Percentiles rank a stretch among this genome's conserved stretches.
phyloP scores from a whole-genome alignment of 2,888 invertebrate genomes.

The Ischnus inquisitorius region DNA sequence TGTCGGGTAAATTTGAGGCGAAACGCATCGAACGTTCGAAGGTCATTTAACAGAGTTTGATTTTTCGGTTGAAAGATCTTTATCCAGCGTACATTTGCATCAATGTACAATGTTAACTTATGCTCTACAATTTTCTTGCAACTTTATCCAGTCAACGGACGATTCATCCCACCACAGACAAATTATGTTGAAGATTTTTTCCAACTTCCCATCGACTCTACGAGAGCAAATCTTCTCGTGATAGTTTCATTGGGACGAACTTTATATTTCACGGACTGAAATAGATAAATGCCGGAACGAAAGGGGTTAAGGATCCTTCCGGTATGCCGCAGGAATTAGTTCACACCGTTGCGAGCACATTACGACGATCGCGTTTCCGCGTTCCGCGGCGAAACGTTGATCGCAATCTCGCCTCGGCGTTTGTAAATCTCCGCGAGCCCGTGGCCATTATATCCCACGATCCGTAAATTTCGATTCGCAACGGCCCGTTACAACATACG shows the following conservation, averaged over 20 bases:
- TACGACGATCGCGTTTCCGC: slow-evolving; percentile 46
- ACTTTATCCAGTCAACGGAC: too few relatives aligned
- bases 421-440: slow-evolving; percentile 27
- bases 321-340: slow-evolving; percentile 25
- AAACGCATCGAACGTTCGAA: not conserved
- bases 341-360: slow-evolving; percentile 33
- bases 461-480: slow-evolving; percentile 59
- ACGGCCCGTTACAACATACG: slow-evolving; percentile 14
- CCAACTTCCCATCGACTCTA: not conserved
- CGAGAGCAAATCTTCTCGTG: not conserved
- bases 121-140: too few relatives aligned
- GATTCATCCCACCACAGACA: not conserved
- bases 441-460: slow-evolving; percentile 46
- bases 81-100: not conserved
- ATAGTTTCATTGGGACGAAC: not conserved
- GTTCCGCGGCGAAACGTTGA: slow-evolving; percentile 52
- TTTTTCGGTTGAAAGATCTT: not conserved
- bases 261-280: not conserved
- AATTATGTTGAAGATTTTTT: not conserved
- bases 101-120: too few relatives aligned
- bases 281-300: slow-evolving; percentile 6
- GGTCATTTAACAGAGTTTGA: not conserved
- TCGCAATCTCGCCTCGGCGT: slow-evolving; percentile 48
- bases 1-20: not conserved
- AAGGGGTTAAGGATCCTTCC: slow-evolving; percentile 5